These are phyloP conservation scores for Elachura formosa DNA, from an alignment of 2,113 vertebrate species.

Conservation along the genomic window DNA sequence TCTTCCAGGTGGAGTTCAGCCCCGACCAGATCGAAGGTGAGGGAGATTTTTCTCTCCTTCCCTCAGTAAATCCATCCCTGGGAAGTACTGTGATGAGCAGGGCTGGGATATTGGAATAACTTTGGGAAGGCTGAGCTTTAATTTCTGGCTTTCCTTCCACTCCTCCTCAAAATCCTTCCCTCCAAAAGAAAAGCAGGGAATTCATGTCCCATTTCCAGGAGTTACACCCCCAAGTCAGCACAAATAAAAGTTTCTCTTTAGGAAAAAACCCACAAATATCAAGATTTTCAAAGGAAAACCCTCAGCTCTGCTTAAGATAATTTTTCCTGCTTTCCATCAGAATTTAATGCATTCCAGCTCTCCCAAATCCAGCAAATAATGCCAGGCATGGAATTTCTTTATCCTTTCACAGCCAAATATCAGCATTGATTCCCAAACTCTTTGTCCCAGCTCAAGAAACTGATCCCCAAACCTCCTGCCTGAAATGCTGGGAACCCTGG, in stretches of 20 bases:
- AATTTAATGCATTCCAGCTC: background rate
- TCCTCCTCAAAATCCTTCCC: background rate
- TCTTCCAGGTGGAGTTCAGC: conserved; percentile 82
- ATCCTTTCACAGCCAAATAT: background rate
- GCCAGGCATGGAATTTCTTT: background rate
- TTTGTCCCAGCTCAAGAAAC: background rate
- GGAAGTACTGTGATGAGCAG: background rate
- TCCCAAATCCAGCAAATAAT: background rate
- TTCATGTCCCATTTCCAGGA: background rate
- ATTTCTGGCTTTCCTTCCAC: background rate
- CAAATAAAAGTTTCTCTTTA: background rate
- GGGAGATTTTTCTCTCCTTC: background rate
- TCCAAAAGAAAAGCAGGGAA: background rate
- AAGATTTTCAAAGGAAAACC: background rate
- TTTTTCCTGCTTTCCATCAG: background rate
- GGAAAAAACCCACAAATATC: background rate
- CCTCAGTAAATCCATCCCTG: background rate
- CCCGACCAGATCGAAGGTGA: conserved; percentile 85
- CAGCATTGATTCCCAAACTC: background rate
- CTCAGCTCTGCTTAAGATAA: background rate
- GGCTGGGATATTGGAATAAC: background rate
- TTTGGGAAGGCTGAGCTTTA: background rate
- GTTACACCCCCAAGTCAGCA: background rate
- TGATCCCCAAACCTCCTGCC: background rate
- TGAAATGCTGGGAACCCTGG: background rate